A percentile compares a stretch with the other conserved stretches of the same genome.
Evolutionary conservation across 2,888 invertebrate genomes (phyloP).

Genomic region (Cataglyphis altisquamis): DNA sequence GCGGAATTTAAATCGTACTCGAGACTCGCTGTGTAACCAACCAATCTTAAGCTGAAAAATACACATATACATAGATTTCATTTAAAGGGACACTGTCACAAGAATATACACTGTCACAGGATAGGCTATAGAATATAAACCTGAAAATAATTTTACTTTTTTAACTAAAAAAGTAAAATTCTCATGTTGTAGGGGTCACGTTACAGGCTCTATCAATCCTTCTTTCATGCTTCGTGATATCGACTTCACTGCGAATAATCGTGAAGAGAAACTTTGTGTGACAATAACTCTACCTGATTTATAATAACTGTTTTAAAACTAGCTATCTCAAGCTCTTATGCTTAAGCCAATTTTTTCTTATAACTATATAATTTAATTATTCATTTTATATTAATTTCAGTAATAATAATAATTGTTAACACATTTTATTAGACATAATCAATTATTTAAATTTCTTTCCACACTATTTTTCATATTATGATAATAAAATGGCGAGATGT

Average conservation of each 20-base stretch:
- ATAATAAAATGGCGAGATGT: background rate
- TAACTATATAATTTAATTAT: background rate
- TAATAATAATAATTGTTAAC: background rate
- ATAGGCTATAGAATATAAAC: constrained; percentile 32
- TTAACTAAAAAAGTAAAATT: constrained; percentile 38
- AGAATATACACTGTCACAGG: constrained; percentile 28
- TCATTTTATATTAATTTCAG: background rate
- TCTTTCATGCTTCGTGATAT: constrained; percentile 61
- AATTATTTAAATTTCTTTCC: background rate
- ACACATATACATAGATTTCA: constrained; percentile 22
- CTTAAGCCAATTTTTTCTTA: background rate
- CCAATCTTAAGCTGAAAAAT: constrained; percentile 46
- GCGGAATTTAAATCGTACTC: constrained; percentile 8
- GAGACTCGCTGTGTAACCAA: constrained; percentile 34
- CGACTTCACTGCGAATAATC: constrained; percentile 36
- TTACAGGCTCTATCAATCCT: constrained; percentile 42
- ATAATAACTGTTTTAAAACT: background rate
- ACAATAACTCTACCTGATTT: background rate
- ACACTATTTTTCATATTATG: background rate
- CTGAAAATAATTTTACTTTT: constrained; percentile 35
- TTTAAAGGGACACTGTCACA: constrained; percentile 27
- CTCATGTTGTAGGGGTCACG: constrained; percentile 47
- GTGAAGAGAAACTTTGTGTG: constrained; percentile 56
- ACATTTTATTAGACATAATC: constrained; percentile 1
- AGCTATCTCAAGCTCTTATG: background rate